These are phyloP conservation scores for Blastomussa wellsi DNA, from an alignment of 92 coral and sea anemone genomes.

Conservation along the genomic window DNA sequence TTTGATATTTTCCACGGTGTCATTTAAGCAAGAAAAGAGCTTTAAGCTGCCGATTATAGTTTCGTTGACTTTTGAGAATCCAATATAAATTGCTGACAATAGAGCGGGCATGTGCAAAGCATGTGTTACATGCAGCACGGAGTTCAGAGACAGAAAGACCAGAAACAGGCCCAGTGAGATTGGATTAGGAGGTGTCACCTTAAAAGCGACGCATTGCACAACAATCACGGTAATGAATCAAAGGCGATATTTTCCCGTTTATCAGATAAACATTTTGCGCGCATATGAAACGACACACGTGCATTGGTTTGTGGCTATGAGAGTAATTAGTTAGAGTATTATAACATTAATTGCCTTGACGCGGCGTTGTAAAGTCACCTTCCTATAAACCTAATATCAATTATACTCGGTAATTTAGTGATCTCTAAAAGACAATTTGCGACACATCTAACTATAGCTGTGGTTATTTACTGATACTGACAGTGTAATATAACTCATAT, in stretches of 20 bases:
- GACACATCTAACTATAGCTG: slow-evolving; percentile 8
- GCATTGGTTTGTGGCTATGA: slow-evolving; percentile 44
- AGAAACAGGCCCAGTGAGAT: background rate
- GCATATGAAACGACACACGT: slow-evolving; percentile 22
- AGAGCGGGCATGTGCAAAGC: slow-evolving; percentile 8
- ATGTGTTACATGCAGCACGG: slow-evolving; percentile 8
- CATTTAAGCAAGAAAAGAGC: background rate
- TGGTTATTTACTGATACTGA: slow-evolving; percentile 12
- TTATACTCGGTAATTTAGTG: slow-evolving; percentile 13
- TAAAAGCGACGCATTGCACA: background rate
- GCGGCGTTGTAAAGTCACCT: slow-evolving; percentile 32
- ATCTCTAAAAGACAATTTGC: background rate
- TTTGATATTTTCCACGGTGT: background rate
- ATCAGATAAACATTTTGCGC: slow-evolving; percentile 30
- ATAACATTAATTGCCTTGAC: slow-evolving; percentile 37
- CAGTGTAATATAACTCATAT: background rate
- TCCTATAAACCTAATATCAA: slow-evolving; percentile 18
- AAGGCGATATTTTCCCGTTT: slow-evolving; percentile 19
- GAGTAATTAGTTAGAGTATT: slow-evolving; percentile 20
- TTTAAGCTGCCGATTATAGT: background rate
- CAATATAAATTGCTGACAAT: background rate
- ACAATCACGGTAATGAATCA: slow-evolving; percentile 31
- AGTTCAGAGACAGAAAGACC: background rate
- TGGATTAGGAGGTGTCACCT: slow-evolving; percentile 25
- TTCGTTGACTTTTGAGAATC: background rate